Evolutionary conservation across 2,888 invertebrate species (phyloP).

Genomic region (Piscicola geometra): DNA sequence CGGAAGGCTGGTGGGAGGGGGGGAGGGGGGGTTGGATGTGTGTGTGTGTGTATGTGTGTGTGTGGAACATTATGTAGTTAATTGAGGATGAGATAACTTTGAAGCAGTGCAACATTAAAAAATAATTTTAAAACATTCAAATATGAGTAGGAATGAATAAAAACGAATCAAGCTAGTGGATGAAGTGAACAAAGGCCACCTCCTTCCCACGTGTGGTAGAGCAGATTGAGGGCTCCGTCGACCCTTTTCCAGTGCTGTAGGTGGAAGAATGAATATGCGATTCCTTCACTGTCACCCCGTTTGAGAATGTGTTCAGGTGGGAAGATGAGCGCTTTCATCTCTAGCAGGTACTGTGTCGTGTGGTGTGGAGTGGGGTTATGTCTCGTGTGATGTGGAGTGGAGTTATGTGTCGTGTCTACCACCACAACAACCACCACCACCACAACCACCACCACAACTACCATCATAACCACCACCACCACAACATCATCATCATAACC

Average conservation of each 20-base stretch:
- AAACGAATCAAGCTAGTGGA: background rate
- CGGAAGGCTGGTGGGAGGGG: slow-evolving; percentile 64
- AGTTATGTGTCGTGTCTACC: background rate
- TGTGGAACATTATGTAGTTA: no score
- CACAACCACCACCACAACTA: background rate
- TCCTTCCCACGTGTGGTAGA: slow-evolving; percentile 89
- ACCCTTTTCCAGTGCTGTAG: slow-evolving; percentile 92
- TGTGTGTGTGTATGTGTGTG: background rate
- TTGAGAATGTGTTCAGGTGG: slow-evolving; percentile 95
- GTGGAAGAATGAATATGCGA: slow-evolving; percentile 93
- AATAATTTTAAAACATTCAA: no score
- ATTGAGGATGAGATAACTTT: background rate
- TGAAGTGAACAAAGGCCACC: no score
- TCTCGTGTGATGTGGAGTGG: background rate
- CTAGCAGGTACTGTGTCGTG: slow-evolving; percentile 70
- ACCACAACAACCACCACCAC: background rate
- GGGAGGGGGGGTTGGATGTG: background rate
- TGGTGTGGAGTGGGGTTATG: slow-evolving; percentile 23
- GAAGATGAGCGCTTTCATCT: slow-evolving; percentile 86
- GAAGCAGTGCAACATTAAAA: no score
- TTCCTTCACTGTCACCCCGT: slow-evolving; percentile 90
- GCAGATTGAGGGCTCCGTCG: slow-evolving; percentile 83
- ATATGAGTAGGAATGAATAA: background rate
- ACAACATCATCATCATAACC: background rate
- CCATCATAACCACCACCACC: background rate